Evolutionary conservation across 2,113 vertebrate genomes (phyloP).

Genomic region (Chrysemys picta): DNA sequence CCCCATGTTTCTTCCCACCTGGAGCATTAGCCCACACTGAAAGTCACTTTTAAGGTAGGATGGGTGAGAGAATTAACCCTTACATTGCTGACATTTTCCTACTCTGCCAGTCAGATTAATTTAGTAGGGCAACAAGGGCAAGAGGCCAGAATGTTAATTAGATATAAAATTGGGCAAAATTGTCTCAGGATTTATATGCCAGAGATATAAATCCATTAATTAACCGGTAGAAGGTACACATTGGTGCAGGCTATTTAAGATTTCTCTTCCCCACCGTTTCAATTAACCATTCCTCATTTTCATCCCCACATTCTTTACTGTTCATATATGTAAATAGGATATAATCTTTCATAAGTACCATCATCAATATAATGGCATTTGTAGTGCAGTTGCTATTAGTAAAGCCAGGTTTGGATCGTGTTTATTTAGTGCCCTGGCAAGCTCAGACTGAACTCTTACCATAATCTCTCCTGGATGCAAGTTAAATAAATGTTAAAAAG

Average conservation of each 20-base stretch:
- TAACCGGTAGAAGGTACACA: neutral
- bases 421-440: neutral
- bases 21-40: neutral
- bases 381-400: neutral
- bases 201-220: constrained; percentile 15
- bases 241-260: neutral
- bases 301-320: neutral
- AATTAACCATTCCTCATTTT: constrained; percentile 18
- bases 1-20: neutral
- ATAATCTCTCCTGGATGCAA: neutral
- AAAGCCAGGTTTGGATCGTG: neutral
- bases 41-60: neutral
- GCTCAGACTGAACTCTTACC: neutral
- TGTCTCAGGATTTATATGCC: neutral
- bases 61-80: neutral
- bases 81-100: neutral
- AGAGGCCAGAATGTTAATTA: neutral
- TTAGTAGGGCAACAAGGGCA: neutral
- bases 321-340: constrained; percentile 3
- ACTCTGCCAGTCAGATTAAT: neutral
- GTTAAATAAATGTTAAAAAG: neutral
- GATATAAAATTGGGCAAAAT: constrained; percentile 25
- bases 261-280: constrained; percentile 11
- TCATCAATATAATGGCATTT: neutral
- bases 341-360: neutral